A percentile compares a stretch with the other conserved stretches of the same genome.
Evolutionary conservation across 2,888 invertebrate genomes (phyloP).

Genomic region (Lithodes maja): DNA sequence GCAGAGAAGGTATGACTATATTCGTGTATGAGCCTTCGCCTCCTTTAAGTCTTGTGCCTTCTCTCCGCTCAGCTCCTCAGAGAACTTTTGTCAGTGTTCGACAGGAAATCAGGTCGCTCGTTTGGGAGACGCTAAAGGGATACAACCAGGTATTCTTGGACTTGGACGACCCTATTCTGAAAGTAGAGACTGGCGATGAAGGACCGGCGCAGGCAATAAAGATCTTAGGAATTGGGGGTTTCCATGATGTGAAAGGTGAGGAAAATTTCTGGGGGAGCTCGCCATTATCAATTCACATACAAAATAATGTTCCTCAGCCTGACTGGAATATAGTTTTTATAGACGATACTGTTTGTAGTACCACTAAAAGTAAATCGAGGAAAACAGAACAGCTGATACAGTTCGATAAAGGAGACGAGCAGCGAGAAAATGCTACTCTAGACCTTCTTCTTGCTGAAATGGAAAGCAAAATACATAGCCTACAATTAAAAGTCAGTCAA

Average conservation of each 20-base stretch:
- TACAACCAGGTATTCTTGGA: neutral
- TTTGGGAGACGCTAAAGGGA: neutral
- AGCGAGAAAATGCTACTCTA: neutral
- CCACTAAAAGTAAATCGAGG: neutral
- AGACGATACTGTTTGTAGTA: neutral
- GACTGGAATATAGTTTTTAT: constrained; percentile 1
- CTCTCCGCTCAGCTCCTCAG: neutral
- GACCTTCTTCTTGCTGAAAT: neutral
- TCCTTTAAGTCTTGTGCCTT: neutral
- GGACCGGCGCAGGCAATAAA: neutral
- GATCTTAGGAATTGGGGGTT: neutral
- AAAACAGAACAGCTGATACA: neutral
- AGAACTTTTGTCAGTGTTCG: constrained; percentile 2
- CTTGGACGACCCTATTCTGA: constrained; percentile 10
- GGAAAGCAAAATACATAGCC: neutral
- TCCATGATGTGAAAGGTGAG: neutral
- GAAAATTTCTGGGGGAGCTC: neutral
- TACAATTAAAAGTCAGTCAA: neutral
- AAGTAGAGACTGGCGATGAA: neutral
- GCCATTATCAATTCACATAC: neutral
- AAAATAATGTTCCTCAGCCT: neutral
- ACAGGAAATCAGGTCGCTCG: neutral
- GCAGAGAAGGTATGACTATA: neutral
- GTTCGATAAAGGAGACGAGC: neutral
- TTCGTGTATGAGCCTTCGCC: neutral